Conservation (phyloP, 2,888 invertebrate genomes). For the Drosophila picticornis region DNA sequence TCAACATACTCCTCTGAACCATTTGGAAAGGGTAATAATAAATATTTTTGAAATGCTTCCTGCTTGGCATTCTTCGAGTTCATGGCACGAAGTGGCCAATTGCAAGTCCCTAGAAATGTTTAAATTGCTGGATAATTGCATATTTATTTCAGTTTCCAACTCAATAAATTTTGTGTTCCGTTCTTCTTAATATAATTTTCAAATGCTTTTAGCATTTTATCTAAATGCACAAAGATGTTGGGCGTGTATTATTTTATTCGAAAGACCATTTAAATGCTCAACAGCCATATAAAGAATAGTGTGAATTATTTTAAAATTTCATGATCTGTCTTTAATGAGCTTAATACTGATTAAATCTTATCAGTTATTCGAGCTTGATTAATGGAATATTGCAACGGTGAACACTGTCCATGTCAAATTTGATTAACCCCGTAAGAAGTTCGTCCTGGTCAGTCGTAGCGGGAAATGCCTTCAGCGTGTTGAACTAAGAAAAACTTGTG, state of each 20-base stretch:
- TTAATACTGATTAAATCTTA: not conserved
- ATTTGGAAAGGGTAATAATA: not conserved
- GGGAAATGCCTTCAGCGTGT: conserved; percentile 9
- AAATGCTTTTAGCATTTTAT: not conserved
- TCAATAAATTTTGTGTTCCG: not conserved
- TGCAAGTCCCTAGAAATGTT: not conserved
- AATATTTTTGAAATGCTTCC: not conserved
- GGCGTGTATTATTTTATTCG: not conserved
- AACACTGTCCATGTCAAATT: not conserved
- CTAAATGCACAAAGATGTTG: not conserved
- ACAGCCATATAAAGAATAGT: not conserved
- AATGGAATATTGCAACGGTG: not conserved
- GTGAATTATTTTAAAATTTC: too few species aligned
- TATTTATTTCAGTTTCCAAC: conserved; percentile 1
- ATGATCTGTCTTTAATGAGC: not conserved
- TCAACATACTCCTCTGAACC: not conserved
- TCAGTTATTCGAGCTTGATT: not conserved
- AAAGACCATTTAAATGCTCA: not conserved
- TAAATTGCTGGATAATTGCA: not conserved
- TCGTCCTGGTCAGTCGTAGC: not conserved
- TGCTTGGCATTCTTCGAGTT: not conserved
- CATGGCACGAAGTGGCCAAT: not conserved
- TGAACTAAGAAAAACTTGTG: conserved; percentile 15
- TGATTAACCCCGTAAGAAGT: conserved; percentile 8
- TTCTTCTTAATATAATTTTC: not conserved